A percentile compares a stretch with the other conserved stretches of the same genome.
Evolutionary conservation across 2,797 vertebrate species (phyloP).

Genomic region (Tamandua tetradactyla): DNA sequence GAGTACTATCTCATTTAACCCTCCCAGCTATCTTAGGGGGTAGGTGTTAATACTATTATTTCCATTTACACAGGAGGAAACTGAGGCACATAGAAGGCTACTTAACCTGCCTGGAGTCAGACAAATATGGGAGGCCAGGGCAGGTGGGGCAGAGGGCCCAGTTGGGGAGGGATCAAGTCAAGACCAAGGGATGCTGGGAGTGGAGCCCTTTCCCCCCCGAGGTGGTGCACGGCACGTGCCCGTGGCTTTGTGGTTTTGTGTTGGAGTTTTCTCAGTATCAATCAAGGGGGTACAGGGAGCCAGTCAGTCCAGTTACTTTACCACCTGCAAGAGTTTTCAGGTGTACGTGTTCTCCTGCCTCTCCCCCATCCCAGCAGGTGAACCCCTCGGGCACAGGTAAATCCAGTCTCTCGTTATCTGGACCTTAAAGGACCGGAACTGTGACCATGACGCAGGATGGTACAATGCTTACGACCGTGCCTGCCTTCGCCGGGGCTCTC

Average conservation of each 20-base stretch:
- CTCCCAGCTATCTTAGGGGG: too few relatives aligned
- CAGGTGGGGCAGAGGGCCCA: fast-evolving
- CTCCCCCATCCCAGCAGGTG: not conserved
- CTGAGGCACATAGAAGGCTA: not conserved
- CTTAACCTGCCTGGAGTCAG: not conserved
- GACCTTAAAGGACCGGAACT: not conserved
- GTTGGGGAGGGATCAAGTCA: not conserved
- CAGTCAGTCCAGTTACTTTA: not conserved
- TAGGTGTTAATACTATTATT: too few relatives aligned
- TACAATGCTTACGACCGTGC: fast-evolving
- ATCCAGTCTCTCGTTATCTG: not conserved
- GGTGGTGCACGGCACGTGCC: too few relatives aligned
- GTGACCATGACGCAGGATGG: fast-evolving
- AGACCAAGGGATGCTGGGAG: not conserved
- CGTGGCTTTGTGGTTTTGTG: fast-evolving
- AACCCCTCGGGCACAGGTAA: not conserved
- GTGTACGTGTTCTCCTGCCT: fast-evolving
- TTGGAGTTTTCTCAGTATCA: not conserved
- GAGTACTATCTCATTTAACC: not conserved
- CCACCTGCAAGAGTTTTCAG: not conserved
- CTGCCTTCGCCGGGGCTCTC: too few relatives aligned
- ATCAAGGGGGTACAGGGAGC: too few relatives aligned
- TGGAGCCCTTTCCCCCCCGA: not conserved
- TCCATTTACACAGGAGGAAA: not conserved
- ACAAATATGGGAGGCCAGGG: not conserved